Evolutionary conservation across 2,113 vertebrate genomes (phyloP).

Genomic region (Gila orcuttii): DNA sequence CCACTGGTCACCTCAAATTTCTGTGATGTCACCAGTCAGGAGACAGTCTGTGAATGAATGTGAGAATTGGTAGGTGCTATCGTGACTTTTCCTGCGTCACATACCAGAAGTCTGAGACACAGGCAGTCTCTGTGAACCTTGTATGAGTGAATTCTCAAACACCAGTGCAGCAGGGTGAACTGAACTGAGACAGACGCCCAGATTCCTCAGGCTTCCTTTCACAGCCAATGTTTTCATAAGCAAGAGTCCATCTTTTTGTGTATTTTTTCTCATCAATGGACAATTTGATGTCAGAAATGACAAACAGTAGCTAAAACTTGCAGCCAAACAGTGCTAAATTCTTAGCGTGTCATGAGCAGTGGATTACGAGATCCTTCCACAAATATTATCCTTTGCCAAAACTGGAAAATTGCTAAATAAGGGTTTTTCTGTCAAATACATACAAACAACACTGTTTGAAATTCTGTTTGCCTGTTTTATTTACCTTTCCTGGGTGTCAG

Average conservation of each 20-base stretch:
- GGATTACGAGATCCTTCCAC: slow-evolving; percentile 31
- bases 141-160: background rate
- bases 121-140: slow-evolving; percentile 4
- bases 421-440: background rate
- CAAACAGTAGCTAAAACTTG: background rate
- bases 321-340: background rate
- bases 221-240: slow-evolving; percentile 13
- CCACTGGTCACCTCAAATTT: background rate
- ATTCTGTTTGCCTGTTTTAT: slow-evolving; percentile 3
- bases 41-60: slow-evolving; percentile 31
- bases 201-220: slow-evolving; percentile 17
- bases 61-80: slow-evolving; percentile 24
- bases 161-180: background rate
- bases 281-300: slow-evolving; percentile 32
- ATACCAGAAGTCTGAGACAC: slow-evolving; percentile 18
- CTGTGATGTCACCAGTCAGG: slow-evolving; percentile 18
- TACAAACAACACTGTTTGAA: background rate
- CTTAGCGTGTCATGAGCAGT: background rate
- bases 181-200: slow-evolving; percentile 18
- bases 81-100: slow-evolving; percentile 6
- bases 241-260: slow-evolving; percentile 26
- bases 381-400: slow-evolving; percentile 28
- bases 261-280: slow-evolving; percentile 28
- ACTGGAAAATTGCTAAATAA: slow-evolving; percentile 11
- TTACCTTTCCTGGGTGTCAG: slow-evolving; percentile 32